Percentiles rank a stretch among this genome's conserved stretches.
These are phyloP conservation scores for Hyles vespertilio DNA, from an alignment of 1,140 invertebrate species.

Conservation along the genomic window DNA sequence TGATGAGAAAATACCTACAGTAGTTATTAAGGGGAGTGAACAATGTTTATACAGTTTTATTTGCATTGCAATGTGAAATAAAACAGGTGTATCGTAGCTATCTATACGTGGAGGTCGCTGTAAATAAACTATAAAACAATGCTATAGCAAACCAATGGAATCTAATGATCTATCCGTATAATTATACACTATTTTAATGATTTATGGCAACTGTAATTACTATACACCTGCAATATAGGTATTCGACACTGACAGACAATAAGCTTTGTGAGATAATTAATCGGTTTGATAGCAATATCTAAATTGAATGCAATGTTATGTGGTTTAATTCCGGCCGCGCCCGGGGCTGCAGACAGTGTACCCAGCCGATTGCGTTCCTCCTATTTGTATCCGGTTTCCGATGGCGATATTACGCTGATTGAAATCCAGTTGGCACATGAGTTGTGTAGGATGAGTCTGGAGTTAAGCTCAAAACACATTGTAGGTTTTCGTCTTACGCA, in stretches of 20 bases:
- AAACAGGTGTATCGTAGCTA: too few relatives aligned
- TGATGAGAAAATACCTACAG: too few relatives aligned
- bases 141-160: too few relatives aligned
- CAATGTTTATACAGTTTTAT: too few relatives aligned
- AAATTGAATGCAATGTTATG: constrained; percentile 19
- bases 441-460: too few relatives aligned
- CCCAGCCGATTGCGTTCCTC: not conserved
- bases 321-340: constrained; percentile 21
- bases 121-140: too few relatives aligned
- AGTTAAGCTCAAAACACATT: too few relatives aligned
- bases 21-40: too few relatives aligned
- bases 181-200: not conserved
- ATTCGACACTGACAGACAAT: not conserved
- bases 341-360: constrained; percentile 9
- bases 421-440: constrained; percentile 1
- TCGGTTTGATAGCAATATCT: constrained; percentile 8
- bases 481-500: too few relatives aligned
- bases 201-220: not conserved
- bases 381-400: constrained; percentile 6
- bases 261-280: constrained; percentile 6
- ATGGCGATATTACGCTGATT: constrained; percentile 8
- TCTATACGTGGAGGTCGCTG: too few relatives aligned
- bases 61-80: too few relatives aligned
- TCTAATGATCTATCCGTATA: too few relatives aligned
- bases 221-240: constrained; percentile 4